Percentiles rank a stretch among this genome's conserved stretches.
phyloP scores from a whole-genome alignment of 2,797 vertebrate genomes.

The Poecile montanus region DNA sequence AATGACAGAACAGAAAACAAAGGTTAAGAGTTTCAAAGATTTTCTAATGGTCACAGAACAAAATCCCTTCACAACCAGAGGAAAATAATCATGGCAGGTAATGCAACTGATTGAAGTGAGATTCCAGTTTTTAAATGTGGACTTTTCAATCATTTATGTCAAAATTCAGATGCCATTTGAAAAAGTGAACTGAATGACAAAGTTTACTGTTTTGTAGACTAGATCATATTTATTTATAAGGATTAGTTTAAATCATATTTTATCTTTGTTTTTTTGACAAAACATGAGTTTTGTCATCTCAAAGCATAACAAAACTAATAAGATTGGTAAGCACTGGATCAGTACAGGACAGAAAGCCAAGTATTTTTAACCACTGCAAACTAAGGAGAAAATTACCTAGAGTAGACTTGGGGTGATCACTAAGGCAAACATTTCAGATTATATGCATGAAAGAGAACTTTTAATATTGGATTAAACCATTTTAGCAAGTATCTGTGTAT shows the following conservation, averaged over 20 bases:
- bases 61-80: neutral
- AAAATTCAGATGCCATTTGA: neutral
- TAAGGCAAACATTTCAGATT: neutral
- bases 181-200: neutral
- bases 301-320: neutral
- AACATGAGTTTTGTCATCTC: neutral
- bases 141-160: neutral
- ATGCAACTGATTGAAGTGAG: neutral
- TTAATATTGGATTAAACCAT: neutral
- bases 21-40: constrained; percentile 38
- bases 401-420: neutral
- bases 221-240: neutral
- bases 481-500: neutral
- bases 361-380: neutral
- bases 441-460: neutral
- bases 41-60: neutral
- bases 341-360: neutral
- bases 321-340: neutral
- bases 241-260: neutral
- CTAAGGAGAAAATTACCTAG: neutral
- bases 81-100: neutral
- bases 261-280: neutral
- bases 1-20: constrained; percentile 51
- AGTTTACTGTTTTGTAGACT: neutral
- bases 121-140: neutral